Conservation (phyloP, 2,888 invertebrate genomes). For the Troides helena region DNA sequence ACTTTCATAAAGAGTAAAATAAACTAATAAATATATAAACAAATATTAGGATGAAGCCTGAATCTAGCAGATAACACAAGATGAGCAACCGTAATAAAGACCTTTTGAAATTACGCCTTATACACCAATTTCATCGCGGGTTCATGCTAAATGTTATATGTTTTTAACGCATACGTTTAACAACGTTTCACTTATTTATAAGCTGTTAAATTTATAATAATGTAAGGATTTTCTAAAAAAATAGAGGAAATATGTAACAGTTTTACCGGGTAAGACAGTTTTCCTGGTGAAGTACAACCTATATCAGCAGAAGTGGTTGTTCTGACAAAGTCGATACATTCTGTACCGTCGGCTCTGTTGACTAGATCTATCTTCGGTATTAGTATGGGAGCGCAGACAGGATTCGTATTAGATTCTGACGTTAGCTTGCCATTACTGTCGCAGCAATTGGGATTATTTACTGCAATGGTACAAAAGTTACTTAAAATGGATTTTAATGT, state of each 20-base stretch:
- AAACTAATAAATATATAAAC: no score
- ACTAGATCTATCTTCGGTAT: conserved; percentile 1
- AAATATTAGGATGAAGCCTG: no score
- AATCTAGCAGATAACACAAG: no score
- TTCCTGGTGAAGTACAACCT: conserved; percentile 7
- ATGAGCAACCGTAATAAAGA: no score
- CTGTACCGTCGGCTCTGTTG: not conserved
- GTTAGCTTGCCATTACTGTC: conserved; percentile 53
- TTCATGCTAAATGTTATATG: not conserved
- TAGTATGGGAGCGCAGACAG: conserved; percentile 18
- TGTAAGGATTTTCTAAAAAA: no score
- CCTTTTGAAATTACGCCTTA: no score
- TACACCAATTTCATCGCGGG: no score
- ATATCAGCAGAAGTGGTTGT: conserved; percentile 7
- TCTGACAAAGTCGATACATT: conserved; percentile 20
- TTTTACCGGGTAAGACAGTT: conserved; percentile 16
- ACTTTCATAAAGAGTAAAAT: no score
- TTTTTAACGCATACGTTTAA: not conserved
- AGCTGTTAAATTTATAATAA: no score
- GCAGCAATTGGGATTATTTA: conserved; percentile 44
- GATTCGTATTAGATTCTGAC: conserved; percentile 42
- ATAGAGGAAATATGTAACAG: no score
- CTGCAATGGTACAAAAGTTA: not conserved
- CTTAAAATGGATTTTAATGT: no score
- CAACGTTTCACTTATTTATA: no score